Evolutionary conservation across 2,113 vertebrate species (phyloP).

Genomic region (Leiothrix lutea): DNA sequence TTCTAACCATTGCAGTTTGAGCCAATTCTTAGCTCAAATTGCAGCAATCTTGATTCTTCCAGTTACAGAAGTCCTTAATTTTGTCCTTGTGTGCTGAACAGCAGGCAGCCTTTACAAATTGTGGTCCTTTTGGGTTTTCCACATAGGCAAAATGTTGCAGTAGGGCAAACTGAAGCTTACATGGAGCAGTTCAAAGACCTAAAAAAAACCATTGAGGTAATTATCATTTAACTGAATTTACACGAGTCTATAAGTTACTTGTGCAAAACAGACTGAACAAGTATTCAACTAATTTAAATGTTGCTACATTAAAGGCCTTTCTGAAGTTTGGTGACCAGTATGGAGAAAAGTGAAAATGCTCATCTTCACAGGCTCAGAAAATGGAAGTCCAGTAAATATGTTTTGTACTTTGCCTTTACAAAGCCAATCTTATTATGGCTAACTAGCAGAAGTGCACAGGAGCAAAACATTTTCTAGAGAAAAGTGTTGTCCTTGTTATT

Average conservation of each 20-base stretch:
- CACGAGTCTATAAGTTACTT: background rate
- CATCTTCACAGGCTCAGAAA: background rate
- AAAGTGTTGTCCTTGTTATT: background rate
- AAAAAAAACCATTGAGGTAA: background rate
- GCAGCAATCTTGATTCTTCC: background rate
- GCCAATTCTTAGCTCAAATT: background rate
- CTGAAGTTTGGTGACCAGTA: background rate
- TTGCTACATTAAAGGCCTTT: background rate
- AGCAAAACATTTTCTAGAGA: background rate
- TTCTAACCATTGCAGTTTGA: background rate
- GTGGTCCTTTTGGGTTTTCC: background rate
- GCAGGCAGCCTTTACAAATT: background rate
- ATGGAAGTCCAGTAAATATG: background rate
- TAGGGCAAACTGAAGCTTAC: background rate
- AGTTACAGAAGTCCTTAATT: background rate
- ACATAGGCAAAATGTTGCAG: background rate
- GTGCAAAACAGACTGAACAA: background rate
- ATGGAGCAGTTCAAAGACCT: background rate
- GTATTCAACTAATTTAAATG: background rate
- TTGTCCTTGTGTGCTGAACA: background rate
- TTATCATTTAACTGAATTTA: background rate
- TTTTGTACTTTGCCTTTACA: background rate
- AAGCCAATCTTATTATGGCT: background rate
- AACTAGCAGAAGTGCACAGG: background rate
- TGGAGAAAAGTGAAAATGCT: background rate